Percentiles rank a stretch among this genome's conserved stretches.
phyloP scores from a whole-genome alignment of 2,888 invertebrate species.

The Nomada lathburiana region DNA sequence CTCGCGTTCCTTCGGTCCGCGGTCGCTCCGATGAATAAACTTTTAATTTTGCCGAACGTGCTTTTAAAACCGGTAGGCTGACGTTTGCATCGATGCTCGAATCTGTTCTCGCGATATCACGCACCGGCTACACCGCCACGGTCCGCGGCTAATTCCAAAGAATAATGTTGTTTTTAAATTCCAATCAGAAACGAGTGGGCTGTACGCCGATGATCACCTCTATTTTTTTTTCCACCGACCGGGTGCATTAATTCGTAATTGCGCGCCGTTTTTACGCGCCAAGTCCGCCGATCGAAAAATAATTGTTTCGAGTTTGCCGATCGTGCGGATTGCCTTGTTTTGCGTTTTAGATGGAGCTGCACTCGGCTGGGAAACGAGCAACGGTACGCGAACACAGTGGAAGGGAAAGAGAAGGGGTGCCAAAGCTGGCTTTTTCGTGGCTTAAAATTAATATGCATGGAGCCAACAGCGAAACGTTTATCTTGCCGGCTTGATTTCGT shows the following conservation, averaged over 20 bases:
- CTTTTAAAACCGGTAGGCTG: slow-evolving; percentile 35
- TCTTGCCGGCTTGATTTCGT: slow-evolving; percentile 83
- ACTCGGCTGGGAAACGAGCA: neutral
- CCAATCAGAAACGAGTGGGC: slow-evolving; percentile 57
- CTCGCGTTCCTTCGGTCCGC: slow-evolving; percentile 32
- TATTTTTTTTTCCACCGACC: slow-evolving; percentile 65
- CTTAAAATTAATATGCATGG: slow-evolving; percentile 84
- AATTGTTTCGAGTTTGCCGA: slow-evolving; percentile 77
- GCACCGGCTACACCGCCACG: neutral
- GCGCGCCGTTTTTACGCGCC: slow-evolving; percentile 79
- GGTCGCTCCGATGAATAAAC: slow-evolving; percentile 54
- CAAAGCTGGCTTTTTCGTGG: slow-evolving; percentile 80
- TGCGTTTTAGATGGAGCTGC: slow-evolving; percentile 68
- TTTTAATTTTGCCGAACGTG: slow-evolving; percentile 61
- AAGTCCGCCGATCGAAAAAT: slow-evolving; percentile 82
- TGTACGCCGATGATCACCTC: slow-evolving; percentile 63
- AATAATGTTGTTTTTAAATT: slow-evolving; percentile 74
- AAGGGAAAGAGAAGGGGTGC: slow-evolving; percentile 18
- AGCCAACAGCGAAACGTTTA: slow-evolving; percentile 82
- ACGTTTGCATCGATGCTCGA: slow-evolving; percentile 49
- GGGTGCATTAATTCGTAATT: slow-evolving; percentile 80
- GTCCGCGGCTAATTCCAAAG: slow-evolving; percentile 67
- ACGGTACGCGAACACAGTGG: neutral
- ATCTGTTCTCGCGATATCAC: slow-evolving; percentile 45
- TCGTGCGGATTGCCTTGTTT: slow-evolving; percentile 70